Evolutionary conservation across 1,140 invertebrate genomes (phyloP).

Genomic region (Conus ventricosus): DNA sequence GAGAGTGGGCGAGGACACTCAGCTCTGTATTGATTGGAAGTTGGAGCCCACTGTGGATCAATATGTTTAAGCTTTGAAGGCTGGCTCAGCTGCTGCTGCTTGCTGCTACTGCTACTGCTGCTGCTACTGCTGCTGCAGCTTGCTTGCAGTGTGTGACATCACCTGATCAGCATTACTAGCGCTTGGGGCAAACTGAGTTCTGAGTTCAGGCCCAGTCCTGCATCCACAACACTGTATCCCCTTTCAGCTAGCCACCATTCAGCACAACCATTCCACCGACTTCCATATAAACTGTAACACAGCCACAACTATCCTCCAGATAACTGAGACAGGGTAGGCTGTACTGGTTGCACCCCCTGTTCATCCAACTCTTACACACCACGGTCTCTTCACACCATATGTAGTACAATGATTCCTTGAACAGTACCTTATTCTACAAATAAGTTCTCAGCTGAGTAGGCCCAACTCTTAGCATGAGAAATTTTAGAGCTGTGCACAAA

Average conservation of each 20-base stretch:
- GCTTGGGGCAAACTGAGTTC: not conserved
- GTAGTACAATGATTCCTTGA: too few species aligned
- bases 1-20: not conserved
- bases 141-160: not conserved
- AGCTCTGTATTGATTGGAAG: not conserved
- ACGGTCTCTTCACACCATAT: too few species aligned
- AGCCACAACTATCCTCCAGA: not conserved
- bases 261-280: not conserved
- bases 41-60: not conserved
- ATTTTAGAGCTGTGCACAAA: too few species aligned
- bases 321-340: too few species aligned
- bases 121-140: not conserved
- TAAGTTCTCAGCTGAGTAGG: too few species aligned
- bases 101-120: not conserved
- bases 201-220: not conserved
- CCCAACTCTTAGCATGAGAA: too few species aligned
- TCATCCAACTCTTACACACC: too few species aligned
- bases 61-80: not conserved
- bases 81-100: not conserved
- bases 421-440: too few species aligned
- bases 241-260: not conserved
- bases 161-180: not conserved
- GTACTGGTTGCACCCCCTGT: too few species aligned
- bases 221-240: not conserved
- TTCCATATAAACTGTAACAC: not conserved